Evolutionary conservation across 2,888 invertebrate genomes (phyloP), one percentile per base, ranked within the genome.

Genomic region (Eupithecia abbreviata): DNA sequence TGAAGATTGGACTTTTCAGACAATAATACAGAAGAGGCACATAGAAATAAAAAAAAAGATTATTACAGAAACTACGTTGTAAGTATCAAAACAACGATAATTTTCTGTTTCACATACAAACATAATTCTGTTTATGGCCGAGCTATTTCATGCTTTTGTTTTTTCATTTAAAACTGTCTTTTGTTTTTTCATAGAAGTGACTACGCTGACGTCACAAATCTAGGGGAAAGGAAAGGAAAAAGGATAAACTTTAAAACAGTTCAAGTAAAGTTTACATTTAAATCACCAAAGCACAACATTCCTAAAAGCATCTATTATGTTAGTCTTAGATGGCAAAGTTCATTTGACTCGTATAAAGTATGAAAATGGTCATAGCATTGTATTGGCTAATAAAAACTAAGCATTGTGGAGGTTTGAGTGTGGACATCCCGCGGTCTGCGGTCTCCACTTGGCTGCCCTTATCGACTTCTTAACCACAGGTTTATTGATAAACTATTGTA

Each of bases 341-440:
- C 10, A 62, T 30, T 62, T 62, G 30, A 62, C 62, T 12, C 12
- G 62, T 62, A 18, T 62, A 62, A 58, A 58, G 18, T 58, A 58
- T 58, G 30, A 30, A 55, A 62, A 62, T 62, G 30, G 12, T 66
- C 42, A 3, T 13, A 67, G 30, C 73, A 51, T 75, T 18, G 58
- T 41, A 49, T 67, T 72, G 72, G 65, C 43, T 12, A 72, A 75
- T 72, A 68, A 58, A 62, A 68, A 62, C 51, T 71, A 30, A 75
- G 72, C 72, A 68, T 62, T 72, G 49, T 71, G 41, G 62, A 76
- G 73, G 73, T 77, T 77, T 75, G 77, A 71, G 79, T 76, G 77
- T 75, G 67, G 74, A 73, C 74, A 76, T 74, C 78, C 73, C 77
- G 75, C 73, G 80, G 81, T 79, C 74, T 81, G 81, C 74, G 81